These are phyloP conservation scores for Serripes groenlandicus DNA, from an alignment of 2,888 invertebrate genomes.

Conservation along the genomic window DNA sequence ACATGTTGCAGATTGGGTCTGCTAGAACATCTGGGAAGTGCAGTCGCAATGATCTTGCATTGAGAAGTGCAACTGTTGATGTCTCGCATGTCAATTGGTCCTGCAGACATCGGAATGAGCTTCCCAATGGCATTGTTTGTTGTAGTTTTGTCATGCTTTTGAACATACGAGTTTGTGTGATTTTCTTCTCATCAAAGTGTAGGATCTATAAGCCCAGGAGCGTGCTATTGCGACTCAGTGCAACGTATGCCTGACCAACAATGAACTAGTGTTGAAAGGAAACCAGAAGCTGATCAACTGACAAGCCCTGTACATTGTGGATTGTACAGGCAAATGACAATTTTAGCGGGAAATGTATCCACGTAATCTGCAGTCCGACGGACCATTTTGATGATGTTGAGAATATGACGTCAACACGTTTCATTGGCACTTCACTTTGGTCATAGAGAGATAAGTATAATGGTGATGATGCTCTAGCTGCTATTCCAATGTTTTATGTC, in stretches of 20 bases:
- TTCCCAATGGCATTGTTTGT: constrained; percentile 31
- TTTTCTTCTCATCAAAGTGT: constrained; percentile 43
- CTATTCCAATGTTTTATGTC: constrained; percentile 45
- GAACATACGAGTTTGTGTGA: constrained; percentile 32
- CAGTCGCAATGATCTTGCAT: constrained; percentile 41
- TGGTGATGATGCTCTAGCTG: constrained; percentile 37
- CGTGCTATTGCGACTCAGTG: constrained; percentile 58
- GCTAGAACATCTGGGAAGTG: constrained; percentile 34
- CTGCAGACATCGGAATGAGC: constrained; percentile 18
- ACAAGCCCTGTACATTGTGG: constrained; percentile 64
- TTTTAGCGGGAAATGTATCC: constrained; percentile 60
- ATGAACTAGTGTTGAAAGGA: constrained; percentile 52
- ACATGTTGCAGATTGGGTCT: constrained; percentile 14
- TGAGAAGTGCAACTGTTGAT: constrained; percentile 27
- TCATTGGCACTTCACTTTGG: constrained; percentile 37
- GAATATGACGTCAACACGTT: constrained; percentile 46
- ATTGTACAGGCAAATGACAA: constrained; percentile 58
- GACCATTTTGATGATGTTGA: constrained; percentile 31
- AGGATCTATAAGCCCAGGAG: constrained; percentile 46
- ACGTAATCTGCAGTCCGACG: constrained; percentile 25
- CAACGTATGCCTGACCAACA: constrained; percentile 65
- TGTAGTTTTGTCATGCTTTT: constrained; percentile 27
- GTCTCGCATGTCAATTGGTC: constrained; percentile 24
- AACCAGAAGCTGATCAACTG: constrained; percentile 54
- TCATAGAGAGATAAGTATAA: constrained; percentile 19